Conservation (phyloP, 2,797 vertebrate species). For the Enteromius treurensis region DNA sequence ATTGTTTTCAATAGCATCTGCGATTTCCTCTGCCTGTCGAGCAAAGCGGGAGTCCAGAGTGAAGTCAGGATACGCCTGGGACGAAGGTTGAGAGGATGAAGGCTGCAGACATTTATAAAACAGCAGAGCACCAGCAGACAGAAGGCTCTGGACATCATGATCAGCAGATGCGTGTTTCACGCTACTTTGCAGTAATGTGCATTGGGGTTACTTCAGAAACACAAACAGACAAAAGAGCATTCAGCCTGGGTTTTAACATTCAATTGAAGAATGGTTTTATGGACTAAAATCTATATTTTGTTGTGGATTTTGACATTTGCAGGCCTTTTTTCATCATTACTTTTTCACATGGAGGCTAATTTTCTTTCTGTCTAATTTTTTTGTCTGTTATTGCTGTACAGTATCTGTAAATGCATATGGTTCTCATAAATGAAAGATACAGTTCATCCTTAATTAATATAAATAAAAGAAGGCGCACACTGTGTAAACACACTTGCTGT, state of each 20-base stretch:
- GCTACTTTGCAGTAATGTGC: background rate
- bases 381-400: too few species aligned
- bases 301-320: too few species aligned
- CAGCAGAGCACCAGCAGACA: constrained; percentile 60
- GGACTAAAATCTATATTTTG: too few species aligned
- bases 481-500: background rate
- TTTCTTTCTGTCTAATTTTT: too few species aligned
- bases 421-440: too few species aligned
- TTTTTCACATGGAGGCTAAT: background rate
- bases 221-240: background rate
- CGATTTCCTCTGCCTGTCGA: constrained; percentile 79
- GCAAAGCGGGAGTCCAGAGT: constrained; percentile 76
- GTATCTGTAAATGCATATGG: too few species aligned
- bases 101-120: constrained; percentile 55
- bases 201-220: too few species aligned
- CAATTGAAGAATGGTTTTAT: background rate
- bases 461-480: too few species aligned
- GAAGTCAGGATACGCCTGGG: constrained; percentile 72
- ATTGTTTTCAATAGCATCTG: constrained; percentile 89
- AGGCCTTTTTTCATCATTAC: background rate
- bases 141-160: constrained; percentile 61
- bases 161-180: background rate
- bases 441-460: too few species aligned
- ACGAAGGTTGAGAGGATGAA: constrained; percentile 57
- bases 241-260: background rate